A percentile compares a stretch with the other conserved stretches of the same genome.
Evolutionary conservation across 2,888 invertebrate species (phyloP).

Genomic region (Scotopteryx bipunctaria): DNA sequence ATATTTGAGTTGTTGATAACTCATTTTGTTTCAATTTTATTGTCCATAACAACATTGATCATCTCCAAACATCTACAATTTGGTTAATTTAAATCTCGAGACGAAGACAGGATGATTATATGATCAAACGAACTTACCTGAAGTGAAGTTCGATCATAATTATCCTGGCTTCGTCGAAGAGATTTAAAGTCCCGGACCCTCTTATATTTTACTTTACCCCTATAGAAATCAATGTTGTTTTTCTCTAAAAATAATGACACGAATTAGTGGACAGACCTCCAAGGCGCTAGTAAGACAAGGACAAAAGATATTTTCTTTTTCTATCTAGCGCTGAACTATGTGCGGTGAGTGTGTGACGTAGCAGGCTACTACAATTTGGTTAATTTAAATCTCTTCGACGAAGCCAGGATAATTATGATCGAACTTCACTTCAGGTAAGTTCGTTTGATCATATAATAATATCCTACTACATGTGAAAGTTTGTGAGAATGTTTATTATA

Average conservation of each 20-base stretch:
- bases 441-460: neutral
- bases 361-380: neutral
- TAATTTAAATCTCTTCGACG: neutral
- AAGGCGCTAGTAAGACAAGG: no score
- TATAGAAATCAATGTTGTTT: neutral
- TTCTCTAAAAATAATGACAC: neutral
- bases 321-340: neutral
- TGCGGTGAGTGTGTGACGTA: neutral
- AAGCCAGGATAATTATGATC: neutral
- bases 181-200: neutral
- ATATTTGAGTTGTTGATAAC: no score
- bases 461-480: no score
- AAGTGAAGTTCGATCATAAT: neutral
- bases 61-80: neutral
- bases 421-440: neutral
- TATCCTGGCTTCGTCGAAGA: neutral
- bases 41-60: no score
- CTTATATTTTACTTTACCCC: neutral
- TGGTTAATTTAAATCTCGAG: neutral
- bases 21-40: no score
- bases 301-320: no score
- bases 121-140: neutral
- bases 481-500: no score
- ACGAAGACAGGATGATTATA: neutral
- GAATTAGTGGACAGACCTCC: neutral